Evolutionary conservation across 2,797 vertebrate species (phyloP).

Genomic region (Calcarius lapponicus): DNA sequence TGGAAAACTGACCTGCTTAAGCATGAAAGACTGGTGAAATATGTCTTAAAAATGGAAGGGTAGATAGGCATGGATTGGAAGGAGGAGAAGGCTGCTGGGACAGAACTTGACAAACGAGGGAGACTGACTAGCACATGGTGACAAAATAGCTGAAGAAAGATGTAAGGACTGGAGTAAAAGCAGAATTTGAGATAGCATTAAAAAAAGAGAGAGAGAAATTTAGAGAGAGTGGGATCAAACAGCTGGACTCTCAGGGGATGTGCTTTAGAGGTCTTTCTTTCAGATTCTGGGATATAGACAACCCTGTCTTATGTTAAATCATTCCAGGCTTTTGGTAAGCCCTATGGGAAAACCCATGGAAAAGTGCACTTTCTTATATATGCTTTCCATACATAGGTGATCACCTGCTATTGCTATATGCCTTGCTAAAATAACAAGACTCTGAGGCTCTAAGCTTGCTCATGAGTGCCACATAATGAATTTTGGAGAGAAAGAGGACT

Average conservation of each 20-base stretch:
- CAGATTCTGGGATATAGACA: neutral
- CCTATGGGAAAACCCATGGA: neutral
- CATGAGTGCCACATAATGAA: neutral
- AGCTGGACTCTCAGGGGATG: neutral
- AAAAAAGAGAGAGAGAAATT: neutral
- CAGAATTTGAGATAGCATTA: neutral
- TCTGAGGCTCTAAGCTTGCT: neutral
- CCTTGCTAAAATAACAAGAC: neutral
- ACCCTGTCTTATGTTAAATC: neutral
- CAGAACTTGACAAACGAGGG: accelerated
- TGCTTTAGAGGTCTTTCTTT: neutral
- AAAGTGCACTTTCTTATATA: neutral
- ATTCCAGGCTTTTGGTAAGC: neutral
- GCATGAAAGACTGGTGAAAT: neutral
- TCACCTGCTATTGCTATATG: neutral
- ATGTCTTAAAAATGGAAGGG: neutral
- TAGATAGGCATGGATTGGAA: neutral
- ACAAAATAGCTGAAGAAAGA: neutral
- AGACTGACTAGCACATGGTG: neutral
- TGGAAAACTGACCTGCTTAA: neutral
- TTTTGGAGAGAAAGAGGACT: neutral
- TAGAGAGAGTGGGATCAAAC: neutral
- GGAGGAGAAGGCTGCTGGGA: neutral
- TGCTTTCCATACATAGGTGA: neutral
- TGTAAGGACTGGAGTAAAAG: neutral